Base-by-base conservation (phyloP, 2,888 invertebrate species). In the Chironomus tentans region DNA sequence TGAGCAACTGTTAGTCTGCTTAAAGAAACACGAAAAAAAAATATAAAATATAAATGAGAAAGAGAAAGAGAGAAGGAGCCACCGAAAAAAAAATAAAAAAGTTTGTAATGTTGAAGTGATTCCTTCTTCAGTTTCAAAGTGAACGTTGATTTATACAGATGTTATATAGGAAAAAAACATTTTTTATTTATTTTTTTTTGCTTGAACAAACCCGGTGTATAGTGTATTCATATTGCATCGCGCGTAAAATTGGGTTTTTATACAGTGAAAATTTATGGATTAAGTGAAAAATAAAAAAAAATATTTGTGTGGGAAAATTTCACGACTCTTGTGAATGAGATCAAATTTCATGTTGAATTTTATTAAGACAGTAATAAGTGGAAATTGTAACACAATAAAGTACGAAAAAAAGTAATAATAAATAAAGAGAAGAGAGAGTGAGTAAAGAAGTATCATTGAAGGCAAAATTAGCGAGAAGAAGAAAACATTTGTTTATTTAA, bases 401-500 rank as follows among this genome's bases (percentile, higher is more conserved):
- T 12, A 24, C 21, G 24, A 21, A 65, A 62, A 18, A 65, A 10
- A 65, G n/a, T n/a, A n/a, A n/a, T n/a, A n/a, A n/a, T n/a, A n/a
- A n/a, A n/a, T n/a, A n/a, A n/a, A n/a, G n/a, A n/a, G n/a, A n/a
- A n/a, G n/a, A n/a, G 13, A 65, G 21, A 65, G 56, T 56, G 18
- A 56, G 15, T 18, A 21, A 21, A n/a, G n/a, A n/a, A 18, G 22
- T 24, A 65, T 65, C 24, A 65, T 56, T 65, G 24, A 15, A 24
- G 13, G 71, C 50, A 68, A 38, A 22, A n/a, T n/a, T n/a, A n/a
- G n/a, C n/a, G n/a, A 48, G 22, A 56, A 70, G 13, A 47, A 48
- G 50, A 50, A 71, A 71, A 48, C 71, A 50, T 71, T 71, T 71
- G 71, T 71, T 71, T 71, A 71, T 71, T 71, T 22, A 71, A 71